These are phyloP conservation scores for Epinephelus awoara DNA, from an alignment of 2,797 vertebrate genomes.

Conservation along the genomic window DNA sequence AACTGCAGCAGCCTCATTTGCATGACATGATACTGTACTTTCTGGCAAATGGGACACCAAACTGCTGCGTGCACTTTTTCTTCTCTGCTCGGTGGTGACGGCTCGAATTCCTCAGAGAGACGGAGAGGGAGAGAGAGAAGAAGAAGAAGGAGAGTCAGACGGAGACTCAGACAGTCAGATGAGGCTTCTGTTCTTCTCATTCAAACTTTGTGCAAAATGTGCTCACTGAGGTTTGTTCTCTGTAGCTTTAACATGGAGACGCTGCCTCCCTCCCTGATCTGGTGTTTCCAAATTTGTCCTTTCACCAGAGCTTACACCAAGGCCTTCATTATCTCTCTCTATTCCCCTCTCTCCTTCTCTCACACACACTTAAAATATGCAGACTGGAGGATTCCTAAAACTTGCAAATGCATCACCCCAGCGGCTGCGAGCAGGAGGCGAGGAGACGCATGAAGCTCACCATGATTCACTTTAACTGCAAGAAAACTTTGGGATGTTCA, in stretches of 20 bases:
- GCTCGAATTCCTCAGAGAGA: conserved; percentile 49
- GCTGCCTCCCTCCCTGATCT: conserved; percentile 70
- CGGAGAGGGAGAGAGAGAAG: conserved; percentile 4
- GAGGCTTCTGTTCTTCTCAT: conserved; percentile 63
- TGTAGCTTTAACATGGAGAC: conserved; percentile 68
- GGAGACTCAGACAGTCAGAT: conserved; percentile 37
- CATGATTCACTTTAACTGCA: conserved; percentile 5
- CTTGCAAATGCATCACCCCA: conserved; percentile 50
- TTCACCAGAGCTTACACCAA: conserved; percentile 79
- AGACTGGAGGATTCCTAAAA: conserved; percentile 62
- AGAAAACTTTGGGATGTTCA: not conserved
- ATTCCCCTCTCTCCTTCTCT: conserved; percentile 21
- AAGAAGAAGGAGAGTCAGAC: conserved; percentile 32
- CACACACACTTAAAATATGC: conserved; percentile 53
- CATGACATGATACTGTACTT: conserved; percentile 31
- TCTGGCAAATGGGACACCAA: conserved; percentile 39
- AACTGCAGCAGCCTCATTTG: conserved; percentile 48
- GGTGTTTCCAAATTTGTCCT: conserved; percentile 81
- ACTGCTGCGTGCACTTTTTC: conserved; percentile 38
- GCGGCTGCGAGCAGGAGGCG: conserved; percentile 13
- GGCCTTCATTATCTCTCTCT: conserved; percentile 79
- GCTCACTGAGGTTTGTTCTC: conserved; percentile 51
- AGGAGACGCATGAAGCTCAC: not conserved
- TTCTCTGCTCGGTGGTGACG: conserved; percentile 17
- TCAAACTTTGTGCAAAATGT: conserved; percentile 52